Percentiles rank a stretch among this genome's conserved stretches.
Conservation (phyloP, 2,113 vertebrate genomes). For the Datnioides undecimradiatus region DNA sequence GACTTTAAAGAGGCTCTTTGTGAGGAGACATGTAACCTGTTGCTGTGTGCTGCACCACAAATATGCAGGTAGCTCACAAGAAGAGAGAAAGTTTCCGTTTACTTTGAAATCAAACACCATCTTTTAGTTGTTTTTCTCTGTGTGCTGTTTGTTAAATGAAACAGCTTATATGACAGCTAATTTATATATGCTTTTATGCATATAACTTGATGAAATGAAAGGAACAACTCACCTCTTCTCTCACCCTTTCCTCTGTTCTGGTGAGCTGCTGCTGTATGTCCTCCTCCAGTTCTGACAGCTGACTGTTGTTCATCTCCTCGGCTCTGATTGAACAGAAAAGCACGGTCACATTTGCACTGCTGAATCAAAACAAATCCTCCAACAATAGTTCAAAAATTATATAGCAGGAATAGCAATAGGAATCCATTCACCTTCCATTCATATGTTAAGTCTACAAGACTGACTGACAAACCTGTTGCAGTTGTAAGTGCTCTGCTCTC, state of each 20-base stretch:
- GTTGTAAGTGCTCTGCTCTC: constrained; percentile 21
- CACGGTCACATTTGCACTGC: background rate
- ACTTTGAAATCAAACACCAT: background rate
- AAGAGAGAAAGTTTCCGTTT: constrained; percentile 6
- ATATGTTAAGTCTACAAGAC: background rate
- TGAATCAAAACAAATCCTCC: constrained; percentile 13
- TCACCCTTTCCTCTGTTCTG: constrained; percentile 73
- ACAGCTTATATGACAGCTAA: background rate
- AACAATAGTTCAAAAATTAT: background rate
- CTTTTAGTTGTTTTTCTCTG: background rate
- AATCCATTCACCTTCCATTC: background rate
- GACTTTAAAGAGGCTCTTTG: constrained; percentile 72
- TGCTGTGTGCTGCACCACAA: constrained; percentile 38
- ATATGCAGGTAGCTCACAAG: constrained; percentile 54
- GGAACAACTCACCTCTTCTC: constrained; percentile 77
- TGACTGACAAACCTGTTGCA: constrained; percentile 2
- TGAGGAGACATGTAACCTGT: constrained; percentile 51
- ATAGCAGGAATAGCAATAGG: background rate
- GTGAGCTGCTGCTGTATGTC: constrained; percentile 81
- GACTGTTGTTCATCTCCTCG: constrained; percentile 79
- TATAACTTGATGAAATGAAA: constrained; percentile 7
- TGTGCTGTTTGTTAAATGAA: background rate
- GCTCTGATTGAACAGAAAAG: constrained; percentile 70
- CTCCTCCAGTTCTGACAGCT: constrained; percentile 83
- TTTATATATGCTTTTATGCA: background rate